phyloP scores from a whole-genome alignment of 2,113 vertebrate species.

The Thamnophis sirtalis region DNA sequence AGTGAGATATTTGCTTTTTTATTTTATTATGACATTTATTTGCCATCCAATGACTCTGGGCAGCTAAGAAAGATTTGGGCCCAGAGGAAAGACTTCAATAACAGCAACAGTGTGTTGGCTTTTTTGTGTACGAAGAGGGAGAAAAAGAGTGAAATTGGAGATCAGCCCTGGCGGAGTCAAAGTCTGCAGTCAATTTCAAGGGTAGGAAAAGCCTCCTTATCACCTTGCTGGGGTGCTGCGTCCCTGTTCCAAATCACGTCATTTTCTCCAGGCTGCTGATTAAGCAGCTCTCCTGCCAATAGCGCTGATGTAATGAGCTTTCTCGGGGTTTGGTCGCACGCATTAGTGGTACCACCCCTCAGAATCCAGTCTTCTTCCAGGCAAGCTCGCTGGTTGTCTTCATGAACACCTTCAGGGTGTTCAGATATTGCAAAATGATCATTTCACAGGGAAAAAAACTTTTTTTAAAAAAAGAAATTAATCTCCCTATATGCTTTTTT shows the following conservation, averaged over 20 bases:
- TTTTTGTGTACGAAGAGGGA: neutral
- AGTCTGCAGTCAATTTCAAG: neutral
- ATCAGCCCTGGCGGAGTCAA: neutral
- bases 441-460: conserved; percentile 5
- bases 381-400: neutral
- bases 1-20: neutral
- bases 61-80: neutral
- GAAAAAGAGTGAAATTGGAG: neutral
- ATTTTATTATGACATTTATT: neutral
- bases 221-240: neutral
- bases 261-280: neutral
- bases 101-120: too few species aligned
- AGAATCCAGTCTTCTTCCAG: neutral
- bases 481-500: conserved; percentile 18
- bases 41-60: neutral
- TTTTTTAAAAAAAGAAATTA: neutral
- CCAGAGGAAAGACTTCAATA: neutral
- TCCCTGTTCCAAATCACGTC: neutral
- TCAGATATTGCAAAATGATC: neutral
- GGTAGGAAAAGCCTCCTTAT: neutral
- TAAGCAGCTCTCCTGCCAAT: neutral
- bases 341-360: neutral
- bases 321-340: neutral
- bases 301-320: neutral
- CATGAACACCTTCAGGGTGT: neutral